Evolutionary conservation across 2,888 invertebrate genomes (phyloP).

Genomic region (Axea sp.): DNA sequence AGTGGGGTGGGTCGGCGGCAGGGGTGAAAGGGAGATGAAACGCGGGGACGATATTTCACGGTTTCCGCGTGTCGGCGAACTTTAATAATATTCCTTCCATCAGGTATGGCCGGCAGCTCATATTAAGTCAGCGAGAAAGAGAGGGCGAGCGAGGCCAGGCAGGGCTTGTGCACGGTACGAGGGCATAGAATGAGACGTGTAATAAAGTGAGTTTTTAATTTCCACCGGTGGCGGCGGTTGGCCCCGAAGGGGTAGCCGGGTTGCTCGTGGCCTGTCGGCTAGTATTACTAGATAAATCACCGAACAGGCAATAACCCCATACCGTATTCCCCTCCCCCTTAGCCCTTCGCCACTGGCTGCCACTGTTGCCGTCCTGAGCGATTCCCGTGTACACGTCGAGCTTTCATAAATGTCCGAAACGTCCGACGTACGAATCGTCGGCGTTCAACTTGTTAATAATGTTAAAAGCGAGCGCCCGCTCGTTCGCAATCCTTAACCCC

Average conservation of each 20-base stretch:
- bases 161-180: constrained; percentile 22
- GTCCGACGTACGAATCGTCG: constrained; percentile 64
- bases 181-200: constrained; percentile 77
- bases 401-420: constrained; percentile 65
- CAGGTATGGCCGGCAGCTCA: constrained; percentile 72
- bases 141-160: constrained; percentile 2
- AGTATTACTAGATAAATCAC: constrained; percentile 80
- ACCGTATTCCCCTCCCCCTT: constrained; percentile 62
- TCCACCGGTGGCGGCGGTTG: constrained; percentile 75
- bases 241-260: constrained; percentile 70
- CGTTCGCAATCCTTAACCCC: constrained; percentile 18
- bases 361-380: constrained; percentile 29
- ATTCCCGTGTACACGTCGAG: constrained; percentile 53
- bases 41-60: constrained; percentile 76
- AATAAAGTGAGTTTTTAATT: constrained; percentile 80
- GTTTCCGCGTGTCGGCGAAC: constrained; percentile 78
- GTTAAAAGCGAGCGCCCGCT: constrained; percentile 47
- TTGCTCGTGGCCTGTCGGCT: constrained; percentile 77
- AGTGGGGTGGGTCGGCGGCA: background rate
- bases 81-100: constrained; percentile 80
- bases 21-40: constrained; percentile 13
- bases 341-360: constrained; percentile 16
- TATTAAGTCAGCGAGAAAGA: constrained; percentile 55
- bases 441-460: constrained; percentile 65
- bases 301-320: constrained; percentile 79